These are phyloP conservation scores for Emydura subglobosa DNA, from an alignment of 2,113 vertebrate species.

Conservation along the genomic window DNA sequence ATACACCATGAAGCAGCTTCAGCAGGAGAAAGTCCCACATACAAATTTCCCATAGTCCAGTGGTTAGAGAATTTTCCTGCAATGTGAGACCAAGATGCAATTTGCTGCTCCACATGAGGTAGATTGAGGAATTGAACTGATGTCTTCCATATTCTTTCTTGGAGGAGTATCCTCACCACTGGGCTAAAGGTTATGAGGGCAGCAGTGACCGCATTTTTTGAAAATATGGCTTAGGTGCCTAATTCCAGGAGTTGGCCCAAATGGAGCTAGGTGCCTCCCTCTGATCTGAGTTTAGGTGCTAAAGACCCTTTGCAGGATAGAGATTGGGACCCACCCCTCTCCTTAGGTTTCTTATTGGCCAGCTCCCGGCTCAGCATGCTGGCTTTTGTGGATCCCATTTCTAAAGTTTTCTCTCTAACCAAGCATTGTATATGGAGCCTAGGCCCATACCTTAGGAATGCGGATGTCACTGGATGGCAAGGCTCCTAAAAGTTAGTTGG, in stretches of 20 bases:
- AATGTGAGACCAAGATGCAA: no score
- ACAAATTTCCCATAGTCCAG: not conserved
- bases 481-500: not conserved
- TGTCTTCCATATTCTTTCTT: no score
- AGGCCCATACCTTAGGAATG: not conserved
- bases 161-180: no score
- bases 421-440: no score
- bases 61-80: no score
- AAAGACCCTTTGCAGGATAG: no score
- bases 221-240: not conserved
- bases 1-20: not conserved
- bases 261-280: not conserved
- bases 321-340: not conserved
- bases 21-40: not conserved
- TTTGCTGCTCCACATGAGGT: no score
- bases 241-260: not conserved
- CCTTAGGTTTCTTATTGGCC: not conserved
- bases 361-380: not conserved
- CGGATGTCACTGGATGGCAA: not conserved
- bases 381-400: no score
- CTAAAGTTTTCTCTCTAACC: no score
- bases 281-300: not conserved
- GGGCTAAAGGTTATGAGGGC: not conserved
- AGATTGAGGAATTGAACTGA: no score
- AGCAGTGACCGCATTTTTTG: not conserved